These are phyloP conservation scores for Protonibea diacanthus DNA, from an alignment of 2,797 vertebrate genomes.

Conservation along the genomic window DNA sequence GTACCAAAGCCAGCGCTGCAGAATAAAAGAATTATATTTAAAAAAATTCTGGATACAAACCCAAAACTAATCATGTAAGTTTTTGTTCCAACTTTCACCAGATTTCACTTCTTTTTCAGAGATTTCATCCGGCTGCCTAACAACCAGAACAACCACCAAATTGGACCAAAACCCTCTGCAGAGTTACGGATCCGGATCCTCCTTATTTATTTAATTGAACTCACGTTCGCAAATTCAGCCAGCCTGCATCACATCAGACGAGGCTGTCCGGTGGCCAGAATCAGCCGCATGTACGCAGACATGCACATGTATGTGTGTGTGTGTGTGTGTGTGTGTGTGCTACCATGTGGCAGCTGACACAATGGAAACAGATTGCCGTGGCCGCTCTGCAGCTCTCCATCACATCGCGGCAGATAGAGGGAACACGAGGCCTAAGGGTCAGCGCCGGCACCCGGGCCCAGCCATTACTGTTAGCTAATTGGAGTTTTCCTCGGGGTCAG, in stretches of 20 bases:
- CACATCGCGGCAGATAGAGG: constrained; percentile 63
- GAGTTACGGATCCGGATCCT: constrained; percentile 41
- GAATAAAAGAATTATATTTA: neutral
- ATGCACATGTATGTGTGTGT: neutral
- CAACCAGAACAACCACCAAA: constrained; percentile 41
- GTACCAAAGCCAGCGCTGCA: no score
- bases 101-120: neutral
- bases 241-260: constrained; percentile 34
- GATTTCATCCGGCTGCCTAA: constrained; percentile 41
- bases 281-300: constrained; percentile 28
- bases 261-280: constrained; percentile 36
- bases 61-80: constrained; percentile 12
- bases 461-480: constrained; percentile 80
- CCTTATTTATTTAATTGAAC: constrained; percentile 54
- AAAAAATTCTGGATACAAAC: constrained; percentile 10
- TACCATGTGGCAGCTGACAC: constrained; percentile 72
- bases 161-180: constrained; percentile 15
- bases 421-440: constrained; percentile 71
- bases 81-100: constrained; percentile 35
- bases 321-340: constrained; percentile 25
- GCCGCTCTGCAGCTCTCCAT: constrained; percentile 70
- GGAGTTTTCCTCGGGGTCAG: constrained; percentile 80
- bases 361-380: constrained; percentile 76
- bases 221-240: constrained; percentile 38
- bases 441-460: constrained; percentile 56